Conservation (phyloP, 2,113 vertebrate genomes). For the Dasyprocta punctata region DNA sequence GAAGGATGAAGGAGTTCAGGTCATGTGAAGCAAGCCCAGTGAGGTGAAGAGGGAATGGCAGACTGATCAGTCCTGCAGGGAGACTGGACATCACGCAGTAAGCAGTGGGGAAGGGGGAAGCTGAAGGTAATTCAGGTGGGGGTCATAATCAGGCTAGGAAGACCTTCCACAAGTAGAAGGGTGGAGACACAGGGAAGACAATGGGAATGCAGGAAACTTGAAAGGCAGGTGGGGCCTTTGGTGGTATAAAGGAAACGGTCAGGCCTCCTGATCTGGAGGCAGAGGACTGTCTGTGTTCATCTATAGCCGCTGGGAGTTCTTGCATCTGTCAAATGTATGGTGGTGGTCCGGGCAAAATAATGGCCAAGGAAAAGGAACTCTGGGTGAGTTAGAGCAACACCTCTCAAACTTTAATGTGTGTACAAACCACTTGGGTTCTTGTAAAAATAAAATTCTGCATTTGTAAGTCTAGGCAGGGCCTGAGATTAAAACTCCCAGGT, state of each 20-base stretch:
- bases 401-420: not conserved
- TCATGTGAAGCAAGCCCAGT: rapidly evolving
- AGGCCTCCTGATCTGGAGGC: no score
- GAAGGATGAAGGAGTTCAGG: not conserved
- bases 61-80: rapidly evolving
- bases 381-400: not conserved
- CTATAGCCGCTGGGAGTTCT: not conserved
- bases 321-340: not conserved
- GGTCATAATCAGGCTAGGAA: not conserved
- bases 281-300: not conserved
- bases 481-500: not conserved
- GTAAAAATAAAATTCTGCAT: not conserved
- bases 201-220: not conserved
- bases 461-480: not conserved
- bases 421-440: not conserved
- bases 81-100: not conserved
- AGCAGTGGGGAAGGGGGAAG: not conserved
- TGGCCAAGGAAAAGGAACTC: not conserved
- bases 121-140: not conserved
- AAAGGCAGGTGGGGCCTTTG: not conserved
- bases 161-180: not conserved
- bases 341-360: not conserved
- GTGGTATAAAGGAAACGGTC: not conserved
- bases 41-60: not conserved
- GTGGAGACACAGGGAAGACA: not conserved